Percentiles rank a stretch among this genome's conserved stretches.
phyloP scores from a whole-genome alignment of 2,888 invertebrate genomes.

The Drosophila setosimentum region DNA sequence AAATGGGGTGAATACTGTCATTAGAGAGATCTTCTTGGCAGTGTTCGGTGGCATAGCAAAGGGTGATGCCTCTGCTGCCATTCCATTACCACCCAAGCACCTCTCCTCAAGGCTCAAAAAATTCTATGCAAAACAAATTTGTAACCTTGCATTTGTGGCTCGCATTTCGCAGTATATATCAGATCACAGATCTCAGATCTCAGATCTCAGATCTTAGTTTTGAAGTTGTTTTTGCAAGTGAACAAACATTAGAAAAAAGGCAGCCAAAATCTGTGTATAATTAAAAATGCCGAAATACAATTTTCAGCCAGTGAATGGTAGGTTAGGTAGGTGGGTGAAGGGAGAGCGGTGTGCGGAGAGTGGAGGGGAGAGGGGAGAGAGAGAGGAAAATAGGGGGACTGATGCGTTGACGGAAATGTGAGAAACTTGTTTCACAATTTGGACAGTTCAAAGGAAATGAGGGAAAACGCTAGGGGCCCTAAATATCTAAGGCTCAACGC shows the following conservation, averaged over 20 bases:
- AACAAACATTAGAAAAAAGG: slow-evolving; percentile 66
- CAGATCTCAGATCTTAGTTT: not conserved
- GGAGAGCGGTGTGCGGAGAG: not conserved
- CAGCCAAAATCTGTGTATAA: slow-evolving; percentile 53
- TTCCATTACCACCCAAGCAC: not conserved
- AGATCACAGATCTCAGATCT: not conserved
- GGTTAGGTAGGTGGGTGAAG: slow-evolving; percentile 2
- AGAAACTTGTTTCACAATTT: slow-evolving; percentile 70
- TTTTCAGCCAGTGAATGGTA: slow-evolving; percentile 16
- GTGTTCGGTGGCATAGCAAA: not conserved
- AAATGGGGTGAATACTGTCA: slow-evolving; percentile 1
- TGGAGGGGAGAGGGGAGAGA: slow-evolving; percentile 1
- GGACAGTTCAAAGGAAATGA: slow-evolving; percentile 35
- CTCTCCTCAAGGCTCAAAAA: not conserved
- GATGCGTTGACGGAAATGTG: slow-evolving; percentile 62
- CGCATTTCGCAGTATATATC: slow-evolving; percentile 9
- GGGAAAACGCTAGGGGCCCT: slow-evolving; percentile 42
- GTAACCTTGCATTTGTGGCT: slow-evolving; percentile 17
- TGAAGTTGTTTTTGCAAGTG: slow-evolving; percentile 55
- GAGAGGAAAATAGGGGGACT: not conserved
- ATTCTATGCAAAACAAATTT: slow-evolving; percentile 61
- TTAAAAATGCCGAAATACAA: slow-evolving; percentile 50
- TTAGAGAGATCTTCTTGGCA: not conserved
- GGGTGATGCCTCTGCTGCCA: slow-evolving; percentile 11
- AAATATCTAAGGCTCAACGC: slow-evolving; percentile 60